Evolutionary conservation across 2,113 vertebrate genomes (phyloP), one percentile per base, ranked within the genome.

Genomic region (Monopterus albus): DNA sequence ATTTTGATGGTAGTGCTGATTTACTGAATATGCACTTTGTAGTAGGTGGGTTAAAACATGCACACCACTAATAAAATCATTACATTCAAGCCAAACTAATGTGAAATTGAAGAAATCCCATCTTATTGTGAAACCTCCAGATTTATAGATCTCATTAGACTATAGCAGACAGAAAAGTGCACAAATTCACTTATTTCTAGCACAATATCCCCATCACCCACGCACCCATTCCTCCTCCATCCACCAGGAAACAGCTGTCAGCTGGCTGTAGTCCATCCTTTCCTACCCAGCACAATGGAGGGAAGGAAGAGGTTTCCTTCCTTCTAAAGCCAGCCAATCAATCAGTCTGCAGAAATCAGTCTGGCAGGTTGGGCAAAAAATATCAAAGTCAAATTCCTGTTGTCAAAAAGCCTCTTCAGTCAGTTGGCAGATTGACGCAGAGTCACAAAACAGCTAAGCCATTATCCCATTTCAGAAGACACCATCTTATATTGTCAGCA

Each of bases 291-390:
- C 78, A 94, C 93, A 94, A 94, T 93, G 72, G 65, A 84, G 72
- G 88, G 88, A 91, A 91, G 86, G 88, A 91, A 87, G 80, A 90
- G 13, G 75, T 58, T 91, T 91, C 84, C 89, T 91, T 91, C 88
- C 90, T 78, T 84, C 47, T 71, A 72, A 61, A 69, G 31, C 33
- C 60, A 78, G 46, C 43, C 83, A 62, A 49, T 53, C 80, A 64
- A 42, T 38, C 56, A 57, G 53, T 50, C 25, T 33, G 51, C 60
- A 62, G 8, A 51, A 38, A 43, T 18, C 45, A 47, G 68, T 15
- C 60, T 45, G 42, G 49, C 79, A 63, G 63, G 49, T 66, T 53
- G 50, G 62, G 59, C 66, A 75, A 66, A 77, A 40, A 75, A 67
- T 55, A 71, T 78, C 42, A 8, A 10, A 56, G 25, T 23, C 68